Conservation (phyloP, 2,888 invertebrate species). For the Drosophila lacicola region DNA sequence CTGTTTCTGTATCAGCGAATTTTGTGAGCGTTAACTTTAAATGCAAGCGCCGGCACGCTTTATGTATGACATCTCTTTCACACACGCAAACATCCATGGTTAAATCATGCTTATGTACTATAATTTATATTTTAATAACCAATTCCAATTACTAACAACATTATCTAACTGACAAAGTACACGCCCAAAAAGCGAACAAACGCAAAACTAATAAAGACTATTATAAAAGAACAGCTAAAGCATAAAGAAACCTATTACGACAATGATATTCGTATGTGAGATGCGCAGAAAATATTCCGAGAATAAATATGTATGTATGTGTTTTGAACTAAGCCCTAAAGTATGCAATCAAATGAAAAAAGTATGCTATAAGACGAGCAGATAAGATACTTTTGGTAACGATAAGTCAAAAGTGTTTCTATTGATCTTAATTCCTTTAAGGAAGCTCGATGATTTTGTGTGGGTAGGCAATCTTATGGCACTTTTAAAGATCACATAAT, state of each 20-base stretch:
- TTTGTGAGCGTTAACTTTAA: constrained; percentile 26
- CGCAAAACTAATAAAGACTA: constrained; percentile 54
- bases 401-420: background rate
- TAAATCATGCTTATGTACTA: constrained; percentile 24
- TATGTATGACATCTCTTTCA: constrained; percentile 19
- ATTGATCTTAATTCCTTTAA: too few relatives aligned
- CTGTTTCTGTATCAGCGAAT: constrained; percentile 37
- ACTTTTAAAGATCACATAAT: too few relatives aligned
- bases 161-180: constrained; percentile 30
- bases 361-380: background rate
- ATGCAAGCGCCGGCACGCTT: constrained; percentile 58
- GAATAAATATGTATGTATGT: constrained; percentile 36
- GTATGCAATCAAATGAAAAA: constrained; percentile 20
- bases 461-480: too few relatives aligned
- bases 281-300: constrained; percentile 26
- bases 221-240: constrained; percentile 22
- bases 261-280: constrained; percentile 25
- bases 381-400: background rate
- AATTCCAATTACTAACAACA: constrained; percentile 40
- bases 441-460: too few relatives aligned
- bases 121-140: constrained; percentile 47
- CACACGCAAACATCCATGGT: constrained; percentile 16
- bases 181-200: constrained; percentile 36
- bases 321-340: constrained; percentile 36
- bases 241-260: constrained; percentile 22